Percentiles rank a stretch among this genome's conserved stretches.
Conservation (phyloP, 2,888 invertebrate species). For the Diploptera punctata region DNA sequence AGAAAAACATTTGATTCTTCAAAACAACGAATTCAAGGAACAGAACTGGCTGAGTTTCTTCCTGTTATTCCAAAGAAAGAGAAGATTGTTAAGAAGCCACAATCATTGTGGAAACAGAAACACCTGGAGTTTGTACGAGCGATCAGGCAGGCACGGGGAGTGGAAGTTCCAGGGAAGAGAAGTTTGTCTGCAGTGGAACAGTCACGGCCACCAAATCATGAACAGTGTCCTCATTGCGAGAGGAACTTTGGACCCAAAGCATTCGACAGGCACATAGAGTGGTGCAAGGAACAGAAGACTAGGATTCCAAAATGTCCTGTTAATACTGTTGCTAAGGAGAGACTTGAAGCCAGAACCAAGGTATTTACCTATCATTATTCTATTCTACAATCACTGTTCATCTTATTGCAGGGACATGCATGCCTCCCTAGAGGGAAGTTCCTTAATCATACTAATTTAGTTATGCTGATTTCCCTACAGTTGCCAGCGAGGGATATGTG, state of each 20-base stretch:
- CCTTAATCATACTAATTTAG: no score
- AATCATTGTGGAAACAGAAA: constrained; percentile 66
- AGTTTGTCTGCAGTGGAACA: not conserved
- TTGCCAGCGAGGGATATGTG: no score
- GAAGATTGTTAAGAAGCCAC: constrained; percentile 47
- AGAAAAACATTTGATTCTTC: constrained; percentile 92
- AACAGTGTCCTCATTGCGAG: constrained; percentile 85
- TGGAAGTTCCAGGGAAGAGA: not conserved
- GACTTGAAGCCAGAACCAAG: constrained; percentile 82
- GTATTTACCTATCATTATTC: constrained; percentile 44
- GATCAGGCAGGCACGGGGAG: constrained; percentile 65
- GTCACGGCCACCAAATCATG: constrained; percentile 52
- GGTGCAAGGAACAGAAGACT: constrained; percentile 80
- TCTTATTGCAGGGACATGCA: no score
- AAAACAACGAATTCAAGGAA: constrained; percentile 85
- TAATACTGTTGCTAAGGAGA: constrained; percentile 68
- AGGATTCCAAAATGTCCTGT: constrained; percentile 58
- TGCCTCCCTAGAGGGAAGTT: no score
- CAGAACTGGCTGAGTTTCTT: constrained; percentile 63
- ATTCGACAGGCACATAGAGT: constrained; percentile 93
- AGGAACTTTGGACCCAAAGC: constrained; percentile 88
- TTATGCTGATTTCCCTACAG: no score
- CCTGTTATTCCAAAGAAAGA: constrained; percentile 40
- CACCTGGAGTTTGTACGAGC: constrained; percentile 68
- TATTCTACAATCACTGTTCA: no score